These are phyloP conservation scores for Myotis vivesi DNA, from an alignment of 2,797 vertebrate genomes.

Conservation along the genomic window DNA sequence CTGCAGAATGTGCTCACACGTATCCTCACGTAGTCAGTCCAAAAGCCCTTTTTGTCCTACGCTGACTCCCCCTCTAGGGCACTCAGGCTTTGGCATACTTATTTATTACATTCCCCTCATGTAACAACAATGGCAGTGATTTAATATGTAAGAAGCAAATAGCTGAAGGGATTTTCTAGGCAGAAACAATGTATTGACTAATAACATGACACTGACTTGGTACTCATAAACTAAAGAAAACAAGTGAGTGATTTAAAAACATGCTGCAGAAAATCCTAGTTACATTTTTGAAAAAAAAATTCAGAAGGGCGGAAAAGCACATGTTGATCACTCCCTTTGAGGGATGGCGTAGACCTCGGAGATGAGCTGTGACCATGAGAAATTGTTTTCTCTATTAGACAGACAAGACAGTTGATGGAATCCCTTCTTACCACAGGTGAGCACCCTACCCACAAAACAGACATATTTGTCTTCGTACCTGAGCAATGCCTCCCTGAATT, in stretches of 20 bases:
- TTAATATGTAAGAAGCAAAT: not conserved
- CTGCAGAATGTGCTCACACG: not conserved
- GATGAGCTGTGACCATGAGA: slow-evolving; percentile 74
- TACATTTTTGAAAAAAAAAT: slow-evolving; percentile 66
- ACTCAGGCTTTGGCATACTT: not conserved
- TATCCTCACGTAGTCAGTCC: not conserved
- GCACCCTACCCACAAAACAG: slow-evolving; percentile 75
- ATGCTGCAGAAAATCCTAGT: slow-evolving; percentile 40
- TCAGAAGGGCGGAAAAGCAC: slow-evolving; percentile 65
- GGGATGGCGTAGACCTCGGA: slow-evolving; percentile 72
- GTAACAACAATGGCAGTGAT: not conserved
- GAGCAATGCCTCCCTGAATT: slow-evolving; percentile 40
- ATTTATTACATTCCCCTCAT: slow-evolving; percentile 45
- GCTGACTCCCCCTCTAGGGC: not conserved
- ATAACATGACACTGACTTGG: slow-evolving; percentile 35
- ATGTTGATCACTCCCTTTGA: slow-evolving; percentile 65
- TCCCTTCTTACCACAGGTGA: slow-evolving; percentile 75
- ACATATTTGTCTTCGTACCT: slow-evolving; percentile 83
- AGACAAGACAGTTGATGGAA: slow-evolving; percentile 80
- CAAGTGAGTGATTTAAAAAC: slow-evolving; percentile 61
- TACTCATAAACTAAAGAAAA: slow-evolving; percentile 66
- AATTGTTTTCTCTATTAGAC: slow-evolving; percentile 77
- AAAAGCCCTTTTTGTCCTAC: not conserved
- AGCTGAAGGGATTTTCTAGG: slow-evolving; percentile 51
- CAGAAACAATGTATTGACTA: slow-evolving; percentile 53